phyloP scores from a whole-genome alignment of 2,113 vertebrate species.

The Xenus cinereus region DNA sequence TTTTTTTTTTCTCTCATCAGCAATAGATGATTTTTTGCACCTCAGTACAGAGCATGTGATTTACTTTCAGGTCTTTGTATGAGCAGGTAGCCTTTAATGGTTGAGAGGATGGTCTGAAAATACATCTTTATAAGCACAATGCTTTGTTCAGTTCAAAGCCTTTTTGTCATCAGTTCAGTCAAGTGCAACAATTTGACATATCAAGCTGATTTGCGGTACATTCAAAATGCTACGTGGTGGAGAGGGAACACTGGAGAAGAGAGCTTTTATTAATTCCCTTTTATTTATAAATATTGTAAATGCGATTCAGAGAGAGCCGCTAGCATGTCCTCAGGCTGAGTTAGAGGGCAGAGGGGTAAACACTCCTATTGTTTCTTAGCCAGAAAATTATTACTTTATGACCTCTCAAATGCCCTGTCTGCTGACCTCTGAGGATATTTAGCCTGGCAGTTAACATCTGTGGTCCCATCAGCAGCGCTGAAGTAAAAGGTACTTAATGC shows the following conservation, averaged over 20 bases:
- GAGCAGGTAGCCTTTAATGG: background rate
- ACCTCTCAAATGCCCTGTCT: conserved; percentile 59
- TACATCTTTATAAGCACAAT: background rate
- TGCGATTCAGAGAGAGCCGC: background rate
- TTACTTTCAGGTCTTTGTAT: conserved; percentile 27
- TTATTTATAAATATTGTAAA: conserved; percentile 12
- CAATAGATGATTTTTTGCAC: background rate
- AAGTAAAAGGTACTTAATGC: conserved; percentile 79
- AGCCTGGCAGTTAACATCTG: conserved; percentile 75
- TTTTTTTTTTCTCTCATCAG: background rate
- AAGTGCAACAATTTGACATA: background rate
- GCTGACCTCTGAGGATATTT: conserved; percentile 74
- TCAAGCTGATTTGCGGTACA: background rate
- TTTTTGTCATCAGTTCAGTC: background rate
- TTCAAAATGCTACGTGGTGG: fast-evolving
- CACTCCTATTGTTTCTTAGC: conserved; percentile 26
- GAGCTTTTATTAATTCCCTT: conserved; percentile 1
- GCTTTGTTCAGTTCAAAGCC: background rate
- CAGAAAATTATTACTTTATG: conserved; percentile 51
- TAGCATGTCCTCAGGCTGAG: background rate
- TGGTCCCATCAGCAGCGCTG: conserved; percentile 63
- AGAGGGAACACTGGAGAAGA: background rate
- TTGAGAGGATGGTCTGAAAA: background rate
- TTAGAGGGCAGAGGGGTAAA: conserved; percentile 24
- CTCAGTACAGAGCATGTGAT: background rate